Conservation (phyloP, 2,888 invertebrate species). For the Orchesellides sinensis region DNA sequence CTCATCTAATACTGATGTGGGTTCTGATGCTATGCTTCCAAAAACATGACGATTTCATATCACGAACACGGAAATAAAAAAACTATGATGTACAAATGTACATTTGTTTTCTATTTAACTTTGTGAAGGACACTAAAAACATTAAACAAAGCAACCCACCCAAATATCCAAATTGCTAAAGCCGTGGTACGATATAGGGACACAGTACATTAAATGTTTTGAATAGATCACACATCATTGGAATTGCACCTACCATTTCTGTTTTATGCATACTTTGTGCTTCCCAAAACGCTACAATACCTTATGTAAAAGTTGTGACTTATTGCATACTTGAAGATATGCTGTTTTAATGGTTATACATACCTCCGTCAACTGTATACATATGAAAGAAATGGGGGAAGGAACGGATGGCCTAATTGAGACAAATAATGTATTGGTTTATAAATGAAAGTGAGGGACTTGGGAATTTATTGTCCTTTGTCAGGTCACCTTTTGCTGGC, state of each 20-base stretch:
- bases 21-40: too few relatives aligned
- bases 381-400: background rate
- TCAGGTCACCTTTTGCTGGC: conserved; percentile 26
- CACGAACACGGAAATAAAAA: too few relatives aligned
- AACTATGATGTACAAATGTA: too few relatives aligned
- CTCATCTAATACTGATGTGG: too few relatives aligned
- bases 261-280: background rate
- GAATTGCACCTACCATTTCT: conserved; percentile 7
- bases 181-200: too few relatives aligned
- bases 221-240: conserved; percentile 16
- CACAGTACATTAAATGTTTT: too few relatives aligned
- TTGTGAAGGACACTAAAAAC: too few relatives aligned
- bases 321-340: too few relatives aligned
- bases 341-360: too few relatives aligned
- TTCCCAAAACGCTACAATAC: background rate
- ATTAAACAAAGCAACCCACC: conserved; percentile 7
- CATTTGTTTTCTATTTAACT: too few relatives aligned
- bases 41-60: conserved; percentile 34
- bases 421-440: conserved; percentile 43
- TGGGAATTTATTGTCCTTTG: conserved; percentile 42
- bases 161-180: conserved; percentile 12
- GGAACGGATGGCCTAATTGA: conserved; percentile 41
- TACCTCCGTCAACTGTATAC: too few relatives aligned
- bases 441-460: conserved; percentile 7
- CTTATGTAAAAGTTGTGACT: background rate